Evolutionary conservation across 2,888 invertebrate genomes (phyloP).

Genomic region (Euproctis similis): DNA sequence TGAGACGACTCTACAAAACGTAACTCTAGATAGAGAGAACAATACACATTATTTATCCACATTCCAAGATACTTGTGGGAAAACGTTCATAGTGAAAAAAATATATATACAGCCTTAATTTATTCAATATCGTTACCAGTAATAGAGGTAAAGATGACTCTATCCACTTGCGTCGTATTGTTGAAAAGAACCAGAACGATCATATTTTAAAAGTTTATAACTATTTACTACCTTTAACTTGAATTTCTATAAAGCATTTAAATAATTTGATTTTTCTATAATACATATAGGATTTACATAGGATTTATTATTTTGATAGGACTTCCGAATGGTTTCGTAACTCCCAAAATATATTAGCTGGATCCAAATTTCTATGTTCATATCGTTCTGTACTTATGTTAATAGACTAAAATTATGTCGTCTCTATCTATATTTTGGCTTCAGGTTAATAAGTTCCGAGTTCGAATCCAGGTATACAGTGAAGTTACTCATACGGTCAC

Average conservation of each 20-base stretch:
- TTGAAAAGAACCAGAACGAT: constrained; percentile 35
- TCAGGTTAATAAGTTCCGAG: too few relatives aligned
- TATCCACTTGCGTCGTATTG: constrained; percentile 38
- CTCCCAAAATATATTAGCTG: too few relatives aligned
- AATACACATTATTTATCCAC: constrained; percentile 23
- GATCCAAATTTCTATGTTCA: too few relatives aligned
- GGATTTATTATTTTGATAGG: constrained; percentile 16
- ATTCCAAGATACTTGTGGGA: constrained; percentile 26
- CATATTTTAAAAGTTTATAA: constrained; percentile 42
- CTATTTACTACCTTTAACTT: constrained; percentile 15
- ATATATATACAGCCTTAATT: constrained; percentile 31
- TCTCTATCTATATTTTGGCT: too few relatives aligned
- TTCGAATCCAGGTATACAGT: too few relatives aligned
- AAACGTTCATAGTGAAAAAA: constrained; percentile 20
- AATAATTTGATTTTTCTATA: constrained; percentile 18
- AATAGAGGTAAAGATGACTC: constrained; percentile 45
- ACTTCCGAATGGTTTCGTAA: constrained; percentile 12
- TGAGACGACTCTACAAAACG: constrained; percentile 12
- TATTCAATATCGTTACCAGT: constrained; percentile 39
- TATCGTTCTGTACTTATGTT: too few relatives aligned
- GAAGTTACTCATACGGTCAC: too few relatives aligned
- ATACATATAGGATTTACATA: too few relatives aligned
- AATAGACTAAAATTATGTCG: too few relatives aligned
- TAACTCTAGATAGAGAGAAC: constrained; percentile 24
- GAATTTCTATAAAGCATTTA: constrained; percentile 46